Evolutionary conservation across 2,113 vertebrate genomes (phyloP).

Genomic region (Manacus vitellinus): DNA sequence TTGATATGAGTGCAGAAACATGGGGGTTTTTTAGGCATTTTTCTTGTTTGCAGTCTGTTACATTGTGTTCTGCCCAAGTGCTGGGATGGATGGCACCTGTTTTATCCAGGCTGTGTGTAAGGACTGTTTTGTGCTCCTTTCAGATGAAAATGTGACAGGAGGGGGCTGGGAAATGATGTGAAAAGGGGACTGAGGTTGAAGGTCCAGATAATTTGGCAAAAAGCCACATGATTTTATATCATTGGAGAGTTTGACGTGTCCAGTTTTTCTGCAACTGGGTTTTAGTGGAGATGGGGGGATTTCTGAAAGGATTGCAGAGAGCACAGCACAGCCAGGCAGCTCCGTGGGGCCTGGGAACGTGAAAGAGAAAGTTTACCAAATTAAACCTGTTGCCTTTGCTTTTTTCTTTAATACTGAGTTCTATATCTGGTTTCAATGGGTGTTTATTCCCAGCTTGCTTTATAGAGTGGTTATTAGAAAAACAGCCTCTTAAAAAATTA

Average conservation of each 20-base stretch:
- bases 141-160: neutral
- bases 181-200: neutral
- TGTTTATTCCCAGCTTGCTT: slow-evolving; percentile 16
- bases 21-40: fast-evolving
- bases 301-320: neutral
- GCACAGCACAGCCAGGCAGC: neutral
- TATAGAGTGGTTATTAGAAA: slow-evolving; percentile 15
- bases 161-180: neutral
- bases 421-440: neutral
- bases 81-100: neutral
- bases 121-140: neutral
- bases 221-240: neutral
- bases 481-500: neutral
- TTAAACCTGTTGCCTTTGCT: neutral
- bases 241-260: neutral
- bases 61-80: neutral
- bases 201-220: neutral
- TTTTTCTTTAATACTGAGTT: neutral
- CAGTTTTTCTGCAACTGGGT: neutral
- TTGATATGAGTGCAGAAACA: neutral
- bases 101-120: neutral
- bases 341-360: neutral
- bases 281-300: neutral
- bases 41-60: neutral
- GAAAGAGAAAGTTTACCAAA: neutral